Percentiles rank a stretch among this genome's conserved stretches.
phyloP scores from a whole-genome alignment of 2,797 vertebrate species.

The Brotula barbata region DNA sequence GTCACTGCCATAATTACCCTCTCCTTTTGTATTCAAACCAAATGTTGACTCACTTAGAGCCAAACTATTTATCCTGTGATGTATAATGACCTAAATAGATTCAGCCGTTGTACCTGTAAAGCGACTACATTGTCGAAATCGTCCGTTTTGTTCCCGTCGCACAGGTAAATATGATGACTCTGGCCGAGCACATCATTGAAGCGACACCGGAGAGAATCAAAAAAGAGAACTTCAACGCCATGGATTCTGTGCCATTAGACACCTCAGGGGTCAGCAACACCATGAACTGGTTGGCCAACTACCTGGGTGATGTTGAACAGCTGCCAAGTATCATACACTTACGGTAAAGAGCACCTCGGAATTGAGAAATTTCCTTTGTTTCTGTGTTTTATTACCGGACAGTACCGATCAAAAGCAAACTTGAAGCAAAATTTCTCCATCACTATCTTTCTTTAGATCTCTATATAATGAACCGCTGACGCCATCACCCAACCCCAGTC shows the following conservation, averaged over 20 bases:
- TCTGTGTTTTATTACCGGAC: too few relatives aligned
- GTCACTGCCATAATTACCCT: conserved; percentile 35
- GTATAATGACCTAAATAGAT: neutral
- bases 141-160: conserved; percentile 19
- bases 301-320: conserved; percentile 95
- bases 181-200: conserved; percentile 98
- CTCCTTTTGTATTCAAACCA: conserved; percentile 10
- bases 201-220: conserved; percentile 98
- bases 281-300: conserved; percentile 99
- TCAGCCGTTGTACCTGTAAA: neutral
- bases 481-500: conserved; percentile 91
- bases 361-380: neutral
- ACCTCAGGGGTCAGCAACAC: conserved; percentile 88
- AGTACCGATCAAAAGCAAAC: too few relatives aligned
- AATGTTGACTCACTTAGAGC: conserved; percentile 8
- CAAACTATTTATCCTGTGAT: conserved; percentile 18
- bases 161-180: conserved; percentile 97
- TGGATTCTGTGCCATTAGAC: conserved; percentile 84
- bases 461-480: conserved; percentile 92
- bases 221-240: conserved; percentile 88
- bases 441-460: conserved; percentile 77
- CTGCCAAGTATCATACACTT: conserved; percentile 92
- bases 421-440: neutral
- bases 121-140: too few relatives aligned
- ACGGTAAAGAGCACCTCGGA: conserved; percentile 76